A percentile compares a stretch with the other conserved stretches of the same genome.
These are phyloP conservation scores for Archaeoteleia sp. DNA, from an alignment of 2,888 invertebrate genomes.

Conservation along the genomic window DNA sequence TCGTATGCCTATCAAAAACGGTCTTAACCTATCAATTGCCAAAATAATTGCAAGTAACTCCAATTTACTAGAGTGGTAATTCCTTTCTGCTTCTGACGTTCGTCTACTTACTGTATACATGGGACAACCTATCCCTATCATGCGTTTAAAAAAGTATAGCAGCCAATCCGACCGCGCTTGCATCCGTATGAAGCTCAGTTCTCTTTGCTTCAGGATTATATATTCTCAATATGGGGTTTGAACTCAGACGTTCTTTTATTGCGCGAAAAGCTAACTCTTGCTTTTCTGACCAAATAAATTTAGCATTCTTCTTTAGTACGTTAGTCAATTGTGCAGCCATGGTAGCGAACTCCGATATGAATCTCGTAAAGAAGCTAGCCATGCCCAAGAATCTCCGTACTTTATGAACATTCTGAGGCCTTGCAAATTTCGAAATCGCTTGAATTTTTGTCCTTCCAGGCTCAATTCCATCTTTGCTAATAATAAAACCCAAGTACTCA, in stretches of 20 bases:
- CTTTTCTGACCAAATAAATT: conserved; percentile 36
- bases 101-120: conserved; percentile 54
- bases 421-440: too few relatives aligned
- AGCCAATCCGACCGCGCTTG: conserved; percentile 8
- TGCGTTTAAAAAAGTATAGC: conserved; percentile 49
- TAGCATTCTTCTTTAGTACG: conserved; percentile 3
- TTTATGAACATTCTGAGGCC: background rate
- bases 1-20: conserved; percentile 37
- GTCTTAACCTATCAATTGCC: conserved; percentile 39
- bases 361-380: too few relatives aligned
- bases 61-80: too few relatives aligned
- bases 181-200: conserved; percentile 30
- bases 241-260: conserved; percentile 43
- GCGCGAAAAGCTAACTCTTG: conserved; percentile 50
- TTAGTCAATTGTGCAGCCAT: conserved; percentile 12
- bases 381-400: conserved; percentile 10
- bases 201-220: too few relatives aligned
- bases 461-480: conserved; percentile 4
- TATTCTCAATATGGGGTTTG: too few relatives aligned
- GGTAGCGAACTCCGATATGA: conserved; percentile 13
- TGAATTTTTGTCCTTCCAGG: too few relatives aligned
- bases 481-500: conserved; percentile 3
- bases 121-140: conserved; percentile 38
- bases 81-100: conserved; percentile 52
- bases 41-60: conserved; percentile 54